phyloP scores from a whole-genome alignment of 2,797 vertebrate genomes.

The Lithobates sylvaticus region DNA sequence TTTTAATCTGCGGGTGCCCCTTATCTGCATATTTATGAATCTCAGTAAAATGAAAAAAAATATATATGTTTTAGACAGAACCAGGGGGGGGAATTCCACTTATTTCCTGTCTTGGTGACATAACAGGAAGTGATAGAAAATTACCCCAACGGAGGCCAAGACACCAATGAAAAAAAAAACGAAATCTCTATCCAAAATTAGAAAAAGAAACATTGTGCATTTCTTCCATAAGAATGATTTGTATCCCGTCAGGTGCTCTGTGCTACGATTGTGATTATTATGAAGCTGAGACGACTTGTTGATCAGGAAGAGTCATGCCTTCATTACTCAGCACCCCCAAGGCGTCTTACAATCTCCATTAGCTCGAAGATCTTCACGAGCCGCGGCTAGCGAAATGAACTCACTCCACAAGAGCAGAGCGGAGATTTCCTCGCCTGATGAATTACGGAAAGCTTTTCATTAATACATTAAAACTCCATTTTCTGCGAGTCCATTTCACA shows the following conservation, averaged over 20 bases:
- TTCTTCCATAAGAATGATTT: no score
- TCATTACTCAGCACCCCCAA: background rate
- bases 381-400: slow-evolving; percentile 7
- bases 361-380: slow-evolving; percentile 6
- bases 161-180: no score
- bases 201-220: no score
- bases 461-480: slow-evolving; percentile 57
- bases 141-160: no score
- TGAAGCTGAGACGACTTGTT: background rate
- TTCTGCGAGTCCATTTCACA: slow-evolving; percentile 39
- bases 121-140: no score
- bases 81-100: no score
- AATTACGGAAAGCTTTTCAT: slow-evolving; percentile 42
- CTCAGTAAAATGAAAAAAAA: no score
- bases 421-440: slow-evolving; percentile 30
- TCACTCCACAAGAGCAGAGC: slow-evolving; percentile 24
- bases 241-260: background rate
- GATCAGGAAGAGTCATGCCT: background rate
- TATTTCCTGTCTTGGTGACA: no score
- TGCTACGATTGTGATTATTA: background rate
- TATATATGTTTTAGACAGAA: no score
- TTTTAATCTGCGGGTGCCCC: no score
- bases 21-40: no score
- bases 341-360: slow-evolving; percentile 14
- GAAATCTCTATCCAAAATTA: no score